A percentile compares a stretch with the other conserved stretches of the same genome.
Conservation (phyloP, 2,888 invertebrate genomes). For the Ethmia dodecea region DNA sequence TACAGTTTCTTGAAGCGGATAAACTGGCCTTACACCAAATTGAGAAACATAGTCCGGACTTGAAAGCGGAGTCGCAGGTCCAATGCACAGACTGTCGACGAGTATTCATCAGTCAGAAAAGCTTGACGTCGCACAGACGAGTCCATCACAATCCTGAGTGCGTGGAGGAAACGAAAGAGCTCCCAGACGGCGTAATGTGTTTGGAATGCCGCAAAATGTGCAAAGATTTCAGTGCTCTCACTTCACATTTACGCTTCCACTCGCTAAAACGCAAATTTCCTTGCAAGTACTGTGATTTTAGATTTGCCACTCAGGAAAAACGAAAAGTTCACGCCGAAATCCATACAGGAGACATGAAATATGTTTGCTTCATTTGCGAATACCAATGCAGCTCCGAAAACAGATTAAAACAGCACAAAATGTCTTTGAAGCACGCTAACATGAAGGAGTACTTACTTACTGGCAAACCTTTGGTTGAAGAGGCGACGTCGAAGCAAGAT, state of each 20-base stretch:
- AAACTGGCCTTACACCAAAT: constrained; percentile 61
- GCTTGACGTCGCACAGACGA: constrained; percentile 55
- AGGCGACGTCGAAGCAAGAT: constrained; percentile 38
- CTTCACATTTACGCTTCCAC: constrained; percentile 62
- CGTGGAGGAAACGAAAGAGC: constrained; percentile 37
- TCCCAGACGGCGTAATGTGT: constrained; percentile 54
- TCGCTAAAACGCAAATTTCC: constrained; percentile 60
- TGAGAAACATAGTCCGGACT: constrained; percentile 53
- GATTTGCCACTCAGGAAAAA: constrained; percentile 62
- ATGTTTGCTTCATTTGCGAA: constrained; percentile 68
- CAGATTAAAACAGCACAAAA: constrained; percentile 55
- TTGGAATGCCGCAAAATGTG: constrained; percentile 65
- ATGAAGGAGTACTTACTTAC: constrained; percentile 60
- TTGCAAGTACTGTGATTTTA: constrained; percentile 66
- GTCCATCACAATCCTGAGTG: constrained; percentile 51
- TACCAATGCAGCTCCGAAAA: constrained; percentile 67
- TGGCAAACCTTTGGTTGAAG: constrained; percentile 43
- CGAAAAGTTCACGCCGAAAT: constrained; percentile 56
- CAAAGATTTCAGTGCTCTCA: constrained; percentile 52
- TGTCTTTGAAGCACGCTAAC: constrained; percentile 54
- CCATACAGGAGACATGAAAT: constrained; percentile 69
- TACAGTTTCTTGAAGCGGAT: constrained; percentile 63
- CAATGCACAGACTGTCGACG: constrained; percentile 62
- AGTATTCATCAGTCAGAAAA: constrained; percentile 59
- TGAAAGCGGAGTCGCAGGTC: constrained; percentile 48